Base-by-base conservation (phyloP, 1,140 invertebrate species). In the Acromyrmex charruanus region DNA sequence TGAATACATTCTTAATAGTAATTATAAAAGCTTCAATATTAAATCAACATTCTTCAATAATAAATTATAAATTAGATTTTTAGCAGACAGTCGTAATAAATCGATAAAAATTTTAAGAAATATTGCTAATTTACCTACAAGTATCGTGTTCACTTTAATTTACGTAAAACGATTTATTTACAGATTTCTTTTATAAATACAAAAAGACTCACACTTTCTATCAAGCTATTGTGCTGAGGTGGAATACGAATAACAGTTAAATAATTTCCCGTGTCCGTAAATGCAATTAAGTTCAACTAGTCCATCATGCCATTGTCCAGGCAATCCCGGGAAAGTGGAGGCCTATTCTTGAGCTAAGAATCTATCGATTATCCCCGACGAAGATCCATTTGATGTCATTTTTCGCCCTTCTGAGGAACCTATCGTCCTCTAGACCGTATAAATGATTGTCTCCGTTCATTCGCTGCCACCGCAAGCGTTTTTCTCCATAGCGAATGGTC, bases 361-460 rank as follows among this genome's bases (percentile, higher is more conserved):
- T 87, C 84, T 65, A 77, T 88, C 84, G 87, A 86, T 72, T 79
- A 86, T 25, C 69, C 16, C 39, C 12, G 58, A 28, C 49, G 10
- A 31, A 49, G 31, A 77, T 85, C 82, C 82, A 68, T 85, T 55
- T 49, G 82, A 28, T 66, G 39, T 49, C 39, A 85, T 85, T 79
- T 85, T 53, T 85, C 82, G 82, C 14, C 28, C 25, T 66, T 28
- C 82, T 53, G 31, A 79, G 51, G 82, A 79, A 55, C 31, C 72
- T 74, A 74, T 51, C 59, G 59, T 44, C 61, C 82, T 35, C 31
- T 61, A 49, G 71, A 63, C 82, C 39, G 35, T 82, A 89, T 90
- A 90, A 89, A 77, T 87, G 65, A 85, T 85, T 59, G 77, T 77
- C 87, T 65, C 66, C 84, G 75, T 88, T 79, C 55, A 71, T 61